Evolutionary conservation across 2,797 vertebrate species (phyloP).

Genomic region (Sebastes matsubarae): DNA sequence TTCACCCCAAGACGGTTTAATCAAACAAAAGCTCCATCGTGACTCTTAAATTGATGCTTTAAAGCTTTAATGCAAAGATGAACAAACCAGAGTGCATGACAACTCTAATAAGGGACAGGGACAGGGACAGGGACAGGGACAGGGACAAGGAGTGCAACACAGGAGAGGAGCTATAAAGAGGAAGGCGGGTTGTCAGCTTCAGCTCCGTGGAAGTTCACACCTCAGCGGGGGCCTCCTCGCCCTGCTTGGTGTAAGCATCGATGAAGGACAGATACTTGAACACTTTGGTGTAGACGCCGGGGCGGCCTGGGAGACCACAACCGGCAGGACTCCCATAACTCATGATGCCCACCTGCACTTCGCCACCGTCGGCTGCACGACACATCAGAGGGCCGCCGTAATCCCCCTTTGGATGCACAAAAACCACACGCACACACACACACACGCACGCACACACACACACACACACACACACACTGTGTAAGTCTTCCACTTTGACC

Average conservation of each 20-base stretch:
- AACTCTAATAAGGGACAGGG: background rate
- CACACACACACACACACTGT: background rate
- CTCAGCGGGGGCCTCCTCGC: background rate
- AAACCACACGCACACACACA: background rate
- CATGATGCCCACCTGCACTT: constrained; percentile 76
- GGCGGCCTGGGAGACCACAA: background rate
- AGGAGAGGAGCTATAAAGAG: background rate
- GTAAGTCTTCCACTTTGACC: no score
- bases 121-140: no score
- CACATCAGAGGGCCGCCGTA: constrained; percentile 81
- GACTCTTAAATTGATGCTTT: constrained; percentile 34
- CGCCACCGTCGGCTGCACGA: background rate
- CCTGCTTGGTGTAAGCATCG: rapidly evolving
- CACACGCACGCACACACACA: no score
- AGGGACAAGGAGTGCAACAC: background rate
- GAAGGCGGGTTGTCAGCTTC: background rate
- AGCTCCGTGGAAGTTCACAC: background rate
- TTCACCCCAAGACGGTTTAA: no score
- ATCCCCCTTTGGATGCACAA: constrained; percentile 68
- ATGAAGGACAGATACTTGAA: constrained; percentile 26
- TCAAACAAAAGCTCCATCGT: no score
- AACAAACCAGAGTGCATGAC: background rate
- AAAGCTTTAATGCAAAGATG: constrained; percentile 51
- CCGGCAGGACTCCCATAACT: constrained; percentile 62
- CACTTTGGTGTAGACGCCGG: constrained; percentile 50